Evolutionary conservation across 35 echinoderm and acorn worm species (phyloP).

Genomic region (Apostichopus californicus): DNA sequence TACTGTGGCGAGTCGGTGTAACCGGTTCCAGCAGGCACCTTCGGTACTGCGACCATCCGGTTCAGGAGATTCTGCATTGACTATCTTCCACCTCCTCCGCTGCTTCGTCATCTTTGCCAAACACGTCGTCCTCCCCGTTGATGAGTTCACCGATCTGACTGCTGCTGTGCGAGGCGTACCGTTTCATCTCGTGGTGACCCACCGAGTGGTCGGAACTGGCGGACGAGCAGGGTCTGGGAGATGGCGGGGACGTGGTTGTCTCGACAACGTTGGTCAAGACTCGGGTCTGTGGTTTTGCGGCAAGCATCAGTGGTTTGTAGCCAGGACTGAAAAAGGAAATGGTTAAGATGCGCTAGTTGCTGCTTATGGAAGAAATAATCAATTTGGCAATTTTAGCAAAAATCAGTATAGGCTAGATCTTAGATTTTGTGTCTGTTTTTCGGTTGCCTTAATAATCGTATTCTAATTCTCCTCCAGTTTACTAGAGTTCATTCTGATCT

Average conservation of each 20-base stretch:
- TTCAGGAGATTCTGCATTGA: conserved; percentile 72
- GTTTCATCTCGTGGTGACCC: conserved; percentile 63
- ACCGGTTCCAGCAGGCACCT: too few relatives aligned
- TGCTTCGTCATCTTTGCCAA: conserved; percentile 64
- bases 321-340: conserved; percentile 53
- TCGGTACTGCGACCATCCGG: too few relatives aligned
- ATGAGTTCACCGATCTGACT: conserved; percentile 63
- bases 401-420: too few relatives aligned
- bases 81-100: conserved; percentile 57
- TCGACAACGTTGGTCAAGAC: conserved; percentile 76
- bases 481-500: too few relatives aligned
- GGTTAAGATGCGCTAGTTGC: not conserved
- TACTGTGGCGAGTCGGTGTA: too few relatives aligned
- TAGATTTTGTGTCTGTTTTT: too few relatives aligned
- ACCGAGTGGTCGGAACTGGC: conserved; percentile 83
- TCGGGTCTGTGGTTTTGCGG: conserved; percentile 76
- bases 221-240: conserved; percentile 68
- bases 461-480: too few relatives aligned
- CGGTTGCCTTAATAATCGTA: too few relatives aligned
- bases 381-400: too few relatives aligned
- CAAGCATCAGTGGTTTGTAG: conserved; percentile 63
- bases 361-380: too few relatives aligned
- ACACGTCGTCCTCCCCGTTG: conserved; percentile 78
- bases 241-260: conserved; percentile 57
- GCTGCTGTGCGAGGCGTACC: conserved; percentile 57